phyloP scores from a whole-genome alignment of 2,797 vertebrate genomes.

The Sandelia bainsii region DNA sequence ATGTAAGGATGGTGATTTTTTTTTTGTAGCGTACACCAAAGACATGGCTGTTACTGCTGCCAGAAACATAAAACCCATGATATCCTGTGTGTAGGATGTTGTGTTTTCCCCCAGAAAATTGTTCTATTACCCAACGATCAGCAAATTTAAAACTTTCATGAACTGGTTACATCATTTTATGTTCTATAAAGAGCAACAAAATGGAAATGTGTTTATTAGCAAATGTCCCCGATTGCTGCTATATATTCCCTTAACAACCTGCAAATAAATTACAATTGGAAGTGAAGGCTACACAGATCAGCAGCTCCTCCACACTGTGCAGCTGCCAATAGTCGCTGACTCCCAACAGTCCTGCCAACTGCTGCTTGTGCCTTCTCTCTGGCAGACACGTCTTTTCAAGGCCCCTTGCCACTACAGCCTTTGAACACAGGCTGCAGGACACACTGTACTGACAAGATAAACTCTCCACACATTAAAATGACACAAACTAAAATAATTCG shows the following conservation, averaged over 20 bases:
- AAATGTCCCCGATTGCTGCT: conserved; percentile 47
- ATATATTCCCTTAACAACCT: conserved; percentile 50
- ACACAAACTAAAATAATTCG: conserved; percentile 46
- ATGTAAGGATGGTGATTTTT: conserved; percentile 5
- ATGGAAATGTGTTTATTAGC: conserved; percentile 48
- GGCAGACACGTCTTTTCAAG: conserved; percentile 47
- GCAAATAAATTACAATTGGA: conserved; percentile 55
- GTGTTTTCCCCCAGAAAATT: not conserved
- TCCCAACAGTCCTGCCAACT: conserved; percentile 62
- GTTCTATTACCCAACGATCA: not conserved
- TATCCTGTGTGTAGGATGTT: conserved; percentile 2
- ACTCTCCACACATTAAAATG: conserved; percentile 39
- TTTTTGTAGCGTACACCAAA: conserved; percentile 4
- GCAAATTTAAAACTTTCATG: conserved; percentile 28
- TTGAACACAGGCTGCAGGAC: conserved; percentile 50
- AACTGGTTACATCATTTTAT: conserved; percentile 40
- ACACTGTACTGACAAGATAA: conserved; percentile 56
- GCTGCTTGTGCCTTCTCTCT: conserved; percentile 46
- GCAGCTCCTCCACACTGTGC: conserved; percentile 46
- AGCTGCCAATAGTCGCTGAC: conserved; percentile 59
- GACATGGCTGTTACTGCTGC: conserved; percentile 7
- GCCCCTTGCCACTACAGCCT: conserved; percentile 35
- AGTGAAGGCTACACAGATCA: conserved; percentile 52
- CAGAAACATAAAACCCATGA: conserved; percentile 40
- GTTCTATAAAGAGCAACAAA: conserved; percentile 30